Conservation (phyloP, 1,140 invertebrate species). For the Drosophila lowei region DNA sequence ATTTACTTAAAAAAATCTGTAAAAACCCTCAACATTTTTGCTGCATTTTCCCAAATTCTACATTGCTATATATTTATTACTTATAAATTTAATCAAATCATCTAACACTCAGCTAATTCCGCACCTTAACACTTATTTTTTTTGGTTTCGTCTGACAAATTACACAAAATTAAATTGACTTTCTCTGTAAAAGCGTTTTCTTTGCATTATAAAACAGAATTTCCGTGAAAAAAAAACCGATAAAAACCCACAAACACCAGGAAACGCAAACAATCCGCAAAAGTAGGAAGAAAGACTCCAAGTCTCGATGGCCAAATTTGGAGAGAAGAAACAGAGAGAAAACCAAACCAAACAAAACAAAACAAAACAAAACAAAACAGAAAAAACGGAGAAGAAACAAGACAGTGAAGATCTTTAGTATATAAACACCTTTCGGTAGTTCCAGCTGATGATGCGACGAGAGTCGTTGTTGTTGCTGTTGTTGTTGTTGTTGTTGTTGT, state of each 20-base stretch:
- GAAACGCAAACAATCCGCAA: slow-evolving; percentile 2
- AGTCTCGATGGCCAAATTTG: slow-evolving; percentile 9
- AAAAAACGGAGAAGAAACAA: slow-evolving; percentile 13
- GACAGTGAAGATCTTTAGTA: slow-evolving; percentile 14
- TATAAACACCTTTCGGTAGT: slow-evolving; percentile 36
- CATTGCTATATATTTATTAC: too few species aligned
- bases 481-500: slow-evolving; percentile 32
- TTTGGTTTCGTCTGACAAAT: slow-evolving; percentile 6
- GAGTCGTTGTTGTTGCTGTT: slow-evolving; percentile 28
- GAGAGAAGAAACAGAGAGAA: slow-evolving; percentile 3
- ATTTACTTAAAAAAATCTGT: too few species aligned
- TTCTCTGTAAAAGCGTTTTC: slow-evolving; percentile 39
- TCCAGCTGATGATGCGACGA: slow-evolving; percentile 53
- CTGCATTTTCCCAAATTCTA: too few species aligned
- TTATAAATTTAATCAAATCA: too few species aligned
- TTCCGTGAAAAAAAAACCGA: slow-evolving; percentile 42
- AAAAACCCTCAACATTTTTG: too few species aligned
- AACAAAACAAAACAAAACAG: slow-evolving; percentile 35
- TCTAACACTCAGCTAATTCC: too few species aligned
- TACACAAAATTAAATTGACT: slow-evolving; percentile 13
- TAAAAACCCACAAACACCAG: slow-evolving; percentile 11
- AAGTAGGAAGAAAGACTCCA: slow-evolving; percentile 28
- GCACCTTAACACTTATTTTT: neutral
- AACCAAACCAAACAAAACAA: slow-evolving; percentile 21
- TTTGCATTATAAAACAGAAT: slow-evolving; percentile 29